These are phyloP conservation scores for Aphelinus certus DNA, from an alignment of 1,140 invertebrate genomes.

Conservation along the genomic window DNA sequence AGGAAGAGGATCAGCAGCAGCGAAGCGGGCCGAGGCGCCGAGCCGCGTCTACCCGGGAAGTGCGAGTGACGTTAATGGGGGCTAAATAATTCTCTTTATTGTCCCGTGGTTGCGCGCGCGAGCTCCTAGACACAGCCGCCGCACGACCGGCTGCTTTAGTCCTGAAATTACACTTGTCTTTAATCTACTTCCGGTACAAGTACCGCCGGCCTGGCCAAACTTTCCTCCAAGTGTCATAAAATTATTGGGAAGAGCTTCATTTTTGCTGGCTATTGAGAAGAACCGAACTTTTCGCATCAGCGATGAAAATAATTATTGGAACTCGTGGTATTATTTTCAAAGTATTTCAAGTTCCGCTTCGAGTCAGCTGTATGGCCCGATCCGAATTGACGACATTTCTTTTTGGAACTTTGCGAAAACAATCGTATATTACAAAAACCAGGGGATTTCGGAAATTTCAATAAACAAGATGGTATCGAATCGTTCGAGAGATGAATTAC, in stretches of 20 bases:
- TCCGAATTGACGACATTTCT: too few relatives aligned
- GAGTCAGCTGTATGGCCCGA: too few relatives aligned
- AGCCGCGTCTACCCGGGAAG: constrained; percentile 46
- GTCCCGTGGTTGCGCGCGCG: constrained; percentile 39
- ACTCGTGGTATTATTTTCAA: background rate
- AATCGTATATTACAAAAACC: background rate
- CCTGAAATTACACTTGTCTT: constrained; percentile 47
- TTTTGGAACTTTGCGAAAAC: background rate
- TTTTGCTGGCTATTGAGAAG: constrained; percentile 9
- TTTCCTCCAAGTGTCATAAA: constrained; percentile 19
- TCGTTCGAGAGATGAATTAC: too few relatives aligned
- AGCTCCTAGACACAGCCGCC: too few relatives aligned
- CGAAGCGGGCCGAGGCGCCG: constrained; percentile 11
- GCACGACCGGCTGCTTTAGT: constrained; percentile 48
- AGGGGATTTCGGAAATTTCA: too few relatives aligned
- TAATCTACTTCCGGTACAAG: constrained; percentile 30
- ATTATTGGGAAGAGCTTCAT: constrained; percentile 28
- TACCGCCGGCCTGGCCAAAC: constrained; percentile 33
- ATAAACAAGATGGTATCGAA: too few relatives aligned
- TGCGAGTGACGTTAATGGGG: constrained; percentile 62
- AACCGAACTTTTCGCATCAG: constrained; percentile 7
- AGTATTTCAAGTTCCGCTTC: too few relatives aligned
- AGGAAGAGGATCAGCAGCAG: too few relatives aligned
- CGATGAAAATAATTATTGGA: constrained; percentile 25
- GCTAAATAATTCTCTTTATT: constrained; percentile 62